Evolutionary conservation across 2,113 vertebrate species (phyloP).

Genomic region (Ellobius talpinus): DNA sequence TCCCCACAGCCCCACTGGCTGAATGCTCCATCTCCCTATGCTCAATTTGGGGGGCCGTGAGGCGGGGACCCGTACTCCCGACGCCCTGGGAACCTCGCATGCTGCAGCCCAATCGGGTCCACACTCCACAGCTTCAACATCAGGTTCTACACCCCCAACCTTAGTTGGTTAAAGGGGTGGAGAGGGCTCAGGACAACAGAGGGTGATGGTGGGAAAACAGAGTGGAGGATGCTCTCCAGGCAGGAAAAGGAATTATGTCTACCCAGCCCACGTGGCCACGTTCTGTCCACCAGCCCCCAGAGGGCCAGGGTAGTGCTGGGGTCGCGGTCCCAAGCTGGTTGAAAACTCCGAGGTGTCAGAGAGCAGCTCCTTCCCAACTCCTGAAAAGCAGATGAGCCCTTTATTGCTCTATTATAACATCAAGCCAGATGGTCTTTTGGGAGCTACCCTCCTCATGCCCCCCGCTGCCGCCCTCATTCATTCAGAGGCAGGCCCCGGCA

Average conservation of each 20-base stretch:
- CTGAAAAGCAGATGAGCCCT: slow-evolving; percentile 84
- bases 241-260: slow-evolving; percentile 53
- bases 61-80: not conserved
- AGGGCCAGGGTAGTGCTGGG: slow-evolving; percentile 20
- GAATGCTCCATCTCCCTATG: not conserved
- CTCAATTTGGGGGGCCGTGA: too few species aligned
- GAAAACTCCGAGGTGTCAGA: slow-evolving; percentile 82
- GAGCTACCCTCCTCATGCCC: slow-evolving; percentile 82
- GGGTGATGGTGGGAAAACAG: slow-evolving; percentile 80
- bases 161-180: not conserved
- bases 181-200: not conserved
- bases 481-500: slow-evolving; percentile 86
- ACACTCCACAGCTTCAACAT: slow-evolving; percentile 23
- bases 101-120: not conserved
- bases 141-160: not conserved
- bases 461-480: slow-evolving; percentile 79
- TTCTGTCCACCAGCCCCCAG: not conserved
- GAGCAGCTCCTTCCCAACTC: slow-evolving; percentile 81
- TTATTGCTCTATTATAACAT: slow-evolving; percentile 86
- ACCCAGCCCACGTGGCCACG: slow-evolving; percentile 59
- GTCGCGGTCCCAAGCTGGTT: slow-evolving; percentile 71
- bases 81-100: not conserved
- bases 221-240: slow-evolving; percentile 74
- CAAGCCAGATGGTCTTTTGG: slow-evolving; percentile 91
- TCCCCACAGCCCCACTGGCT: not conserved